Evolutionary conservation across 2,888 invertebrate genomes (phyloP), one percentile per base, ranked within the genome.

Genomic region (Parnassius apollo): DNA sequence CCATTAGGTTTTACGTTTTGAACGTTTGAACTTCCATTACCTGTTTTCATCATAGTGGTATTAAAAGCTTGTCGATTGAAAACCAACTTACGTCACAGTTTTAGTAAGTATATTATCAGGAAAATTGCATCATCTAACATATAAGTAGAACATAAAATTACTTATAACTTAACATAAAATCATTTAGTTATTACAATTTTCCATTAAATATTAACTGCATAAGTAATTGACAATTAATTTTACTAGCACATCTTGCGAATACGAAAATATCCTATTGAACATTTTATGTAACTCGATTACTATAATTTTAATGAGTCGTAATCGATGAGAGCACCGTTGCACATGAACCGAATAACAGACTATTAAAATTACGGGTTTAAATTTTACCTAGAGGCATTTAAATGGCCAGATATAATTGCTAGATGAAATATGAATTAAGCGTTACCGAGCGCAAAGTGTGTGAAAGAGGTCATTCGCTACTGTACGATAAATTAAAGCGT

Each of bases 401-500:
- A 57, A 62, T 59, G 48, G 55, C 18, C 51, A 42, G 11, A 54
- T 58, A 46, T 63, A 56, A 63, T 62, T 54, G 53, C 54, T 59
- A 63, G 55, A 63, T 63, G 55, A 59, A 63, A 63, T 63, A 63
- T 63, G 63, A 63, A 63, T 59, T 59, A 63, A 56, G 55, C n/a
- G 55, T 63, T 48, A 45, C 46, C 45, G 46, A 48, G 62, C 4
- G 57, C 59, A 51, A 50, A 59, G 59, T 63, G 63, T 63, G 63
- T 63, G 63, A 63, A 63, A 63, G 59, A 63, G 63, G 63, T 56
- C 63, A 63, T 25, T 42, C 45, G 56, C 63, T 63, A 56, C 63
- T 22, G 63, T 59, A 63, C 35, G 45, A 46, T 56, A 59, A 50
- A 59, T 56, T 56, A 56, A 63, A 56, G 44, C 12, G 53, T 1